Evolutionary conservation across 2,888 invertebrate species (phyloP), one percentile per base, ranked within the genome.

Genomic region (Drosophila mulleri): DNA sequence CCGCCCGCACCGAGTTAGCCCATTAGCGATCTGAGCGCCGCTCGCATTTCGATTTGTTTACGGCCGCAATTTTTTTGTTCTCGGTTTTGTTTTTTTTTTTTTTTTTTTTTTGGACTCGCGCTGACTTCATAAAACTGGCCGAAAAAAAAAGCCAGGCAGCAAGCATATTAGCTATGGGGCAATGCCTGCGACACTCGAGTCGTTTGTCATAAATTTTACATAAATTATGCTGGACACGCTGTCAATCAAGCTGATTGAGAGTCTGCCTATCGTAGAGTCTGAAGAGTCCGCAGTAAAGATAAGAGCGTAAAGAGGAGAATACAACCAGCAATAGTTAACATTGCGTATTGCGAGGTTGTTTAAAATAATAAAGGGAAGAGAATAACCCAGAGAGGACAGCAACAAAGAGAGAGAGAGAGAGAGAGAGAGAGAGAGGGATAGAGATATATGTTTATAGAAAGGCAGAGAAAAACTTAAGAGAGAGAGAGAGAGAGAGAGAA

Each of bases 1-100:
- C 78, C 75, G 86, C 83, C 88, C 88, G 86, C 88, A 85, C 80
- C 66, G 72, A 61, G 61, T 72, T 82, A 53, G 56, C 61, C 77
- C 78, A 79, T 75, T 75, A 76, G 77, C 76, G 47, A 74, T 70
- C 70, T 71, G 70, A 74, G 75, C 77, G 77, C 77, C 77, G 62
- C 75, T 54, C 74, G 65, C 63, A 56, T 78, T 78, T 74, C 78
- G 66, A 79, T 80, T 77, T 80, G 72, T 75, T 75, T 75, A 72
- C 58, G 61, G 75, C 64, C 71, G 44, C 68, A 54, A 60, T 32
- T 44, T 74, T 65, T 35, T 37, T 2, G 32, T 0, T 26, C 58
- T 56, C 26, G 26, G 35, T 60, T 50, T 53, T 45, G 14, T 44
- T 50, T 66, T 44, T 29, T 7, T 6, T 32, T 47, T 42, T 45